These are phyloP conservation scores for Hydropsyche tenuis DNA, from an alignment of 1,140 invertebrate species.

Conservation along the genomic window DNA sequence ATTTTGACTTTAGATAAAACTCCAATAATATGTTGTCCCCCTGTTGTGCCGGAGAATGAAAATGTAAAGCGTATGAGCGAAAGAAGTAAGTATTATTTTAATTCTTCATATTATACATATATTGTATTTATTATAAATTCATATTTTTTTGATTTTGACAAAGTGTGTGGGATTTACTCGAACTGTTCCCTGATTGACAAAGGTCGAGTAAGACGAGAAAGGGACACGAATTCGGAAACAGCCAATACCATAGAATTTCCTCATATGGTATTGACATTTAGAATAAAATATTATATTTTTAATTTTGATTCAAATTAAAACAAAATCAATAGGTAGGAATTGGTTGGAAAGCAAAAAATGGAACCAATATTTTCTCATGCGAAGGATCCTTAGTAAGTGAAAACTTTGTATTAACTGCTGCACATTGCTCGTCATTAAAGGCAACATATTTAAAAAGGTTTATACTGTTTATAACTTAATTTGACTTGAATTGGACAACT, in stretches of 20 bases:
- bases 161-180: too few relatives aligned
- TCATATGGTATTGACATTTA: not conserved
- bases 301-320: not conserved
- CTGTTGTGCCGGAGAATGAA: too few relatives aligned
- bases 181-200: too few relatives aligned
- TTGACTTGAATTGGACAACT: too few relatives aligned
- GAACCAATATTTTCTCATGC: not conserved
- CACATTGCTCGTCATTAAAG: not conserved
- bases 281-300: constrained; percentile 1
- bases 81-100: not conserved
- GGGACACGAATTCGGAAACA: too few relatives aligned
- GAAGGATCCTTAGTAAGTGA: constrained; percentile 32
- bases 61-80: not conserved
- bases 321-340: not conserved
- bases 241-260: too few relatives aligned
- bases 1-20: too few relatives aligned
- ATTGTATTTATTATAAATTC: too few relatives aligned
- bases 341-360: not conserved
- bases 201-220: too few relatives aligned
- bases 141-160: too few relatives aligned
- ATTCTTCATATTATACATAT: too few relatives aligned
- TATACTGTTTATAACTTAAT: not conserved
- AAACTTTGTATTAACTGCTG: constrained; percentile 24
- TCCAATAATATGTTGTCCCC: too few relatives aligned
- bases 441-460: not conserved